Conservation (phyloP, 2,888 invertebrate genomes). For the Acheta domesticus region DNA sequence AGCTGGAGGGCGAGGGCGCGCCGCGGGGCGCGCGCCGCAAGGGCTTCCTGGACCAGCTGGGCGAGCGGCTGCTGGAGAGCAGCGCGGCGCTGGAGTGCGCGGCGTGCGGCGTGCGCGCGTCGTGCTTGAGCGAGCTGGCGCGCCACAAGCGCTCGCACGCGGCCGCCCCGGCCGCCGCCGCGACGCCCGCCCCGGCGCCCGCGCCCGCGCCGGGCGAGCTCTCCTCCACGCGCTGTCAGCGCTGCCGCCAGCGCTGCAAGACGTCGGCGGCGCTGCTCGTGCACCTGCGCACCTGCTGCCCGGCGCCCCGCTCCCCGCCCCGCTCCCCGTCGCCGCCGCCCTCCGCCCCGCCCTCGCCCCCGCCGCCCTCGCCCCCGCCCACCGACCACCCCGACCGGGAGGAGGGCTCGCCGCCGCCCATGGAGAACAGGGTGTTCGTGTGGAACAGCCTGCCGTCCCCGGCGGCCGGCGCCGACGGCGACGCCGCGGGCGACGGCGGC, state of each 20-base stretch:
- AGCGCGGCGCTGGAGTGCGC: neutral
- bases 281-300: constrained; percentile 70
- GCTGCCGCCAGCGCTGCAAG: constrained; percentile 82
- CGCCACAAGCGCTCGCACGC: constrained; percentile 64
- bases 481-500: too few relatives aligned
- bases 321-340: neutral
- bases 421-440: constrained; percentile 78
- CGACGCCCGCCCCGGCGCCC: neutral
- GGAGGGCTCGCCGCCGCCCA: constrained; percentile 57
- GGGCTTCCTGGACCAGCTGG: constrained; percentile 26
- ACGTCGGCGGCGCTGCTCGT: constrained; percentile 72
- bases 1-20: neutral
- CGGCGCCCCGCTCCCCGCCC: constrained; percentile 40
- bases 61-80: neutral
- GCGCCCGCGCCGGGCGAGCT: constrained; percentile 34
- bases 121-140: constrained; percentile 72
- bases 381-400: constrained; percentile 25
- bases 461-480: too few relatives aligned
- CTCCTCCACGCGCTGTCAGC: constrained; percentile 73
- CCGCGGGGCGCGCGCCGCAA: neutral
- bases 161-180: constrained; percentile 22
- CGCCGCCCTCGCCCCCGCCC: neutral
- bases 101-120: neutral
- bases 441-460: constrained; percentile 67
- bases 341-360: neutral